Percentiles rank a stretch among this genome's conserved stretches.
Conservation (phyloP, 2,888 invertebrate species). For the Cataglyphis rosenhaueri region DNA sequence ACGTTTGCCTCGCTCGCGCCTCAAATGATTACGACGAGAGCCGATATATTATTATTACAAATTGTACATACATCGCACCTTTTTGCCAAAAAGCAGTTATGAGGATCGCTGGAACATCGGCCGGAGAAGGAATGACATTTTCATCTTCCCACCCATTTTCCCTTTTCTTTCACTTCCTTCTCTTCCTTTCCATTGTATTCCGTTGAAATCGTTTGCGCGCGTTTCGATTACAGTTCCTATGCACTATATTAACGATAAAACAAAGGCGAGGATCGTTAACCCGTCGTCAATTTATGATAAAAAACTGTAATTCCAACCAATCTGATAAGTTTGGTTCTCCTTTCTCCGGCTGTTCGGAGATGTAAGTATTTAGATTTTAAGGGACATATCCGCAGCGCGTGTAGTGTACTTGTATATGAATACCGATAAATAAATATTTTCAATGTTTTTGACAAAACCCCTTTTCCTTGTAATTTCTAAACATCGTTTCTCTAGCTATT, state of each 20-base stretch:
- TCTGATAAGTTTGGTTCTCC: constrained; percentile 65
- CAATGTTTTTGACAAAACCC: constrained; percentile 80
- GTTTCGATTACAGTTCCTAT: constrained; percentile 77
- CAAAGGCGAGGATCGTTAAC: constrained; percentile 59
- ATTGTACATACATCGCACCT: constrained; percentile 65
- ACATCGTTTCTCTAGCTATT: neutral
- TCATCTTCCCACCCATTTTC: constrained; percentile 15
- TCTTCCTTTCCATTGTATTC: constrained; percentile 35
- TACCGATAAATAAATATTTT: constrained; percentile 80
- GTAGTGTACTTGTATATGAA: constrained; percentile 80
- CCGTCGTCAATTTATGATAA: constrained; percentile 61
- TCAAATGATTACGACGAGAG: constrained; percentile 39
- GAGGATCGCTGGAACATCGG: constrained; percentile 62
- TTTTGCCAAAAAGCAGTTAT: constrained; percentile 75
- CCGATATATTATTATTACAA: constrained; percentile 47
- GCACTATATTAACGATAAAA: constrained; percentile 64
- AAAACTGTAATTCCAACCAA: constrained; percentile 71
- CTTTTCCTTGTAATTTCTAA: neutral
- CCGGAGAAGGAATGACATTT: constrained; percentile 72
- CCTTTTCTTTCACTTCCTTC: constrained; percentile 37
- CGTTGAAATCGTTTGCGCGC: constrained; percentile 64
- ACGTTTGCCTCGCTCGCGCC: constrained; percentile 45
- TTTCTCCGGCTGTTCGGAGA: constrained; percentile 77
- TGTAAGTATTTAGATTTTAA: constrained; percentile 77
- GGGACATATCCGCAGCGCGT: constrained; percentile 80